Base-by-base conservation (phyloP, 2,888 invertebrate species). In the Spialia ferax region DNA sequence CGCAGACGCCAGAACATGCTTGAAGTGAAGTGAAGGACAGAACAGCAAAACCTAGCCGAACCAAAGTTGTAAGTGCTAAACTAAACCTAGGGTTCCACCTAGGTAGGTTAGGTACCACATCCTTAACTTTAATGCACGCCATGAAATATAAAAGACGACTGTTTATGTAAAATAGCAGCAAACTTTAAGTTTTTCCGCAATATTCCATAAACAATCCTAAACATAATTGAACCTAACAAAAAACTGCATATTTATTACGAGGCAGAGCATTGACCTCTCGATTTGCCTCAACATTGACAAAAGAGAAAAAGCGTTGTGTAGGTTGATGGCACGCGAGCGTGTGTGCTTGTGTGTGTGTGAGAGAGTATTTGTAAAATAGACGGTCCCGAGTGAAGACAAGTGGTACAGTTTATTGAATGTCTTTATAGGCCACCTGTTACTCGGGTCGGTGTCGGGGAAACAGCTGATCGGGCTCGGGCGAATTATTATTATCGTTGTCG, bases 381-480 rank as follows among this genome's bases (percentile, higher is more conserved):
- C 79, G 84, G 89, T 88, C 86, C 84, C 87, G 85, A 86, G 88
- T 88, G 86, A 88, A 91, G 87, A 90, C 89, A 91, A 92, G 73
- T 89, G 88, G 88, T 88, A 87, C 87, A 91, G 86, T 93, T 93
- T 91, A 94, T 91, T 90, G 92, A 91, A 93, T 92, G 92, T 93
- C 93, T 94, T 94, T 94, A 94, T 91, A 90, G 93, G 88, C 93
- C 93, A 94, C 94, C 94, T 94, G 94, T 94, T 94, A 92, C 90
- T 87, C 86, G 89, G 91, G 88, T 91, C 91, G 88, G 90, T 91
- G 91, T 87, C 86, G 89, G 84, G 85, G 79, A 84, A 91, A 90
- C 93, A 93, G 93, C 93, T 93, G 93, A 93, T 93, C 88, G 87
- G 81, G 85, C 87, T 86, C 87, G 83, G 83, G 82, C 89, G 86